These are phyloP conservation scores for Belgica antarctica DNA, from an alignment of 2,888 invertebrate species.

Conservation along the genomic window DNA sequence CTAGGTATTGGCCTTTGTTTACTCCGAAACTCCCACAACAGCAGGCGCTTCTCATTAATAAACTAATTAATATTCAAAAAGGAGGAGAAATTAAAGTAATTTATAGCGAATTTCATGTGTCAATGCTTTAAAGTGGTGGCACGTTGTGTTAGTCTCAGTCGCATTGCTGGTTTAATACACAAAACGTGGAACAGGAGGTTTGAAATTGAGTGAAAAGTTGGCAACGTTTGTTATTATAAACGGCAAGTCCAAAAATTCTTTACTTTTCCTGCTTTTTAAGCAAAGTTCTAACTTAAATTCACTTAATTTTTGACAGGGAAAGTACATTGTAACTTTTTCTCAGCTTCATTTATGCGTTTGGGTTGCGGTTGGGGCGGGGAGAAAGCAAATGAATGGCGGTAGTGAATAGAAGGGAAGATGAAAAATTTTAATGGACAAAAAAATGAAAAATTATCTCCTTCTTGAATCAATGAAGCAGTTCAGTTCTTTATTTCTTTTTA, in stretches of 20 bases:
- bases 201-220: background rate
- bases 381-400: slow-evolving; percentile 7
- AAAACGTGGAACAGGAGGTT: background rate
- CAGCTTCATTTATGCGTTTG: background rate
- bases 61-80: slow-evolving; percentile 37
- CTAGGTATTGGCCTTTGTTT: too few relatives aligned
- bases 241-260: too few relatives aligned
- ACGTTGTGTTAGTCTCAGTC: background rate
- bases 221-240: slow-evolving; percentile 15
- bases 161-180: background rate
- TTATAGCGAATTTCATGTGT: slow-evolving; percentile 9
- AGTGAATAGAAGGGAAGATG: background rate
- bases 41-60: slow-evolving; percentile 12
- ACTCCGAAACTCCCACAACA: too few relatives aligned
- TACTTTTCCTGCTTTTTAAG: slow-evolving; percentile 22
- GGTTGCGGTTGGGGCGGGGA: background rate
- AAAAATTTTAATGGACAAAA: slow-evolving; percentile 31
- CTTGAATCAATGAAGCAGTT: slow-evolving; percentile 41
- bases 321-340: slow-evolving; percentile 4
- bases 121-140: slow-evolving; percentile 20
- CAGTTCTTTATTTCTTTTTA: background rate
- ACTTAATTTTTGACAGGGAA: slow-evolving; percentile 18
- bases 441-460: slow-evolving; percentile 40
- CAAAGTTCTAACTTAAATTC: slow-evolving; percentile 1
- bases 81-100: slow-evolving; percentile 7